These are phyloP conservation scores for Gorsachius goisagi DNA, from an alignment of 2,113 vertebrate species.

Conservation along the genomic window DNA sequence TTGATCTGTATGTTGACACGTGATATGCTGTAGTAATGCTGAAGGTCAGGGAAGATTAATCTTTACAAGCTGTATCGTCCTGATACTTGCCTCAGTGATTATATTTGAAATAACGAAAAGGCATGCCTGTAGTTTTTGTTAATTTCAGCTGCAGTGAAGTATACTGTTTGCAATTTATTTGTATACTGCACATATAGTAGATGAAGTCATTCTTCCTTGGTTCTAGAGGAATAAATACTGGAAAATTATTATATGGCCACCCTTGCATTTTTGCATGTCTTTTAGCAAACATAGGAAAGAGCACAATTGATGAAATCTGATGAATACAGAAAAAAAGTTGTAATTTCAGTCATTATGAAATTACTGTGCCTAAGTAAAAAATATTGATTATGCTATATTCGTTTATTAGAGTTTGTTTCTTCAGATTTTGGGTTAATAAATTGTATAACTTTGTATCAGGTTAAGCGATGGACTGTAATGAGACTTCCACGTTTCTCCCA, in stretches of 20 bases:
- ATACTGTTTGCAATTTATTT: neutral
- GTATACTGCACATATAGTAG: neutral
- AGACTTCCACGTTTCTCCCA: neutral
- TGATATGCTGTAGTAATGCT: neutral
- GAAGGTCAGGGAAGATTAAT: constrained; percentile 4
- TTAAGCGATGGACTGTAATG: neutral
- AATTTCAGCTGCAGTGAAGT: neutral
- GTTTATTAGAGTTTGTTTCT: neutral
- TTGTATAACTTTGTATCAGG: neutral
- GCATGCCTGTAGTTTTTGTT: neutral
- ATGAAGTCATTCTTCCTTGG: neutral
- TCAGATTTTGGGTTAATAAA: neutral
- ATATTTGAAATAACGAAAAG: neutral
- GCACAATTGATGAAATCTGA: neutral
- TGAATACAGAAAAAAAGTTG: neutral
- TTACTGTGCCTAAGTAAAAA: neutral
- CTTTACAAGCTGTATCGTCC: neutral
- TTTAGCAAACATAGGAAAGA: neutral
- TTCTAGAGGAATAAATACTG: neutral
- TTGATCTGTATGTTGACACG: neutral
- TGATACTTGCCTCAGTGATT: neutral
- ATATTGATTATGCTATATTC: neutral
- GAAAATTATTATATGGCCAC: neutral
- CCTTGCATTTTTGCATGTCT: neutral
- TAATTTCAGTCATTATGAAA: neutral